Conservation (phyloP, 2,888 invertebrate genomes). For the Ophion ellenae region DNA sequence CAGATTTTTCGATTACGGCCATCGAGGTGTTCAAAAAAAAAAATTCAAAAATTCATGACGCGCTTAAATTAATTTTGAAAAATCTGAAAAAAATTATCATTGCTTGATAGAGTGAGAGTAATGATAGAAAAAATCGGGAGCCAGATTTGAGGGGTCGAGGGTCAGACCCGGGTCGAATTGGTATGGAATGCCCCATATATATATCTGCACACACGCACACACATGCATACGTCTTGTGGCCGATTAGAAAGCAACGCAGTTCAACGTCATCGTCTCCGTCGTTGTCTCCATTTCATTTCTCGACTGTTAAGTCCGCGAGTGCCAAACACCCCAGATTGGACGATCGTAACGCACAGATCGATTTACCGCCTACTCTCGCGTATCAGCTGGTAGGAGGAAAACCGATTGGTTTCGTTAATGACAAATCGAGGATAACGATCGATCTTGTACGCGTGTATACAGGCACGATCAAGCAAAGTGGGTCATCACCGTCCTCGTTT, state of each 20-base stretch:
- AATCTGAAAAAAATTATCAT: no score
- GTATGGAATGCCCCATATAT: background rate
- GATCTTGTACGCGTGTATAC: background rate
- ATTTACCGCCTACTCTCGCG: constrained; percentile 74
- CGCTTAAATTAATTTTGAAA: no score
- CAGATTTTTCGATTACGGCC: no score
- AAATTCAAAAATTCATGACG: no score
- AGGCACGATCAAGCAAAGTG: constrained; percentile 71
- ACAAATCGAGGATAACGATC: constrained; percentile 33
- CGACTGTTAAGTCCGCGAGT: constrained; percentile 21
- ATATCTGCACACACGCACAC: background rate
- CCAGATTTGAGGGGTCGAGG: no score
- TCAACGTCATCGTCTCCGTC: constrained; percentile 31
- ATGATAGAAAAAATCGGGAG: no score
- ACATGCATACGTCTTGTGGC: constrained; percentile 66
- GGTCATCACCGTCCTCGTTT: constrained; percentile 69
- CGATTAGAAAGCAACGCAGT: constrained; percentile 78
- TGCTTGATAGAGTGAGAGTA: no score
- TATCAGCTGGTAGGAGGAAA: constrained; percentile 51
- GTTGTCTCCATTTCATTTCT: constrained; percentile 73
- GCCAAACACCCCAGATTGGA: constrained; percentile 38
- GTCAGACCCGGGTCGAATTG: no score
- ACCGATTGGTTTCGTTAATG: constrained; percentile 70
- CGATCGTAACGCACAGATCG: constrained; percentile 66
- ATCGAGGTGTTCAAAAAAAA: no score